Evolutionary conservation across 2,113 vertebrate genomes (phyloP).

Genomic region (Phrynocephalus versicolor): DNA sequence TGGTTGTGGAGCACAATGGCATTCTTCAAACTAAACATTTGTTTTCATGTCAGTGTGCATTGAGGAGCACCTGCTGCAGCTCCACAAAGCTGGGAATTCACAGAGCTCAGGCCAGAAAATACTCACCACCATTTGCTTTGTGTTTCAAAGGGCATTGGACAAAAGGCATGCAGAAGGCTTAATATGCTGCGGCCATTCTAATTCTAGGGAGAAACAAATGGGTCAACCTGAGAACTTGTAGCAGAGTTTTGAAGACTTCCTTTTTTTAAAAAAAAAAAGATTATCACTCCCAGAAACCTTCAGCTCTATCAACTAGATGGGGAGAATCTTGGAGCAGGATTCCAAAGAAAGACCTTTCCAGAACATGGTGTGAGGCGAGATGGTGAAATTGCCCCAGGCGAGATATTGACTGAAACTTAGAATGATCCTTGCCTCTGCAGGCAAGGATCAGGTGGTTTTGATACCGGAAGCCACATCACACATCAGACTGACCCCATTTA

Average conservation of each 20-base stretch:
- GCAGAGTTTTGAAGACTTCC: background rate
- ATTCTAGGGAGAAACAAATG: slow-evolving; percentile 16
- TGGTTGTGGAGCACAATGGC: slow-evolving; percentile 32
- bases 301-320: too few species aligned
- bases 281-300: too few species aligned
- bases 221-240: background rate
- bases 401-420: too few species aligned
- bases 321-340: too few species aligned
- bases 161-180: slow-evolving; percentile 25
- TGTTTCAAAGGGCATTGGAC: slow-evolving; percentile 10
- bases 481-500: too few species aligned
- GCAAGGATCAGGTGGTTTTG: too few species aligned
- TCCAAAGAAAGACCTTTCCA: too few species aligned
- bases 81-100: slow-evolving; percentile 25
- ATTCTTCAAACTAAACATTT: slow-evolving; percentile 54
- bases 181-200: background rate
- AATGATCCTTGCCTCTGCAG: too few species aligned
- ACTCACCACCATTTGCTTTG: background rate
- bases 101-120: slow-evolving; percentile 17
- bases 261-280: too few species aligned
- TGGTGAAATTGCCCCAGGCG: too few species aligned
- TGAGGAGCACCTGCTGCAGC: slow-evolving; percentile 46
- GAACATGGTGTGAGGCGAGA: too few species aligned
- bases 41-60: slow-evolving; percentile 45
- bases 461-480: too few species aligned